These are phyloP conservation scores for Alloplasta piceator DNA, from an alignment of 2,888 invertebrate species.

Conservation along the genomic window DNA sequence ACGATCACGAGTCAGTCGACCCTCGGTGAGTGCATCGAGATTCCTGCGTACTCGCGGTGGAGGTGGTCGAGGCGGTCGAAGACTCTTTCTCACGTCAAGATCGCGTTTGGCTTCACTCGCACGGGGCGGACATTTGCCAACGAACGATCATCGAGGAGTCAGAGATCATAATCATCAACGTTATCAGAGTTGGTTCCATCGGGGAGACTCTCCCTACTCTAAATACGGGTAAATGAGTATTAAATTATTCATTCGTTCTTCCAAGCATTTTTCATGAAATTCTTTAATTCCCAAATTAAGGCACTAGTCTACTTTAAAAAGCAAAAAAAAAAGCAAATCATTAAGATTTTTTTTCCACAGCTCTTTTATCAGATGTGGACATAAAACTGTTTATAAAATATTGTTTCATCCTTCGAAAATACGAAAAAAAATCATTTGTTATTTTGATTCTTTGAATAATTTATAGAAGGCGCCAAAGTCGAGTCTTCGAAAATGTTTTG, in stretches of 20 bases:
- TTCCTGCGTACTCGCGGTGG: slow-evolving; percentile 78
- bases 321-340: slow-evolving; percentile 21
- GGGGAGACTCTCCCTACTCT: slow-evolving; percentile 79
- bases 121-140: slow-evolving; percentile 76
- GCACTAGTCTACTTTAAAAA: neutral
- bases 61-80: slow-evolving; percentile 82
- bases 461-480: no score
- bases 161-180: slow-evolving; percentile 78
- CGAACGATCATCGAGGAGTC: slow-evolving; percentile 77
- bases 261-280: neutral
- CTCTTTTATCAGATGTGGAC: no score
- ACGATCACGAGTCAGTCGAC: slow-evolving; percentile 84
- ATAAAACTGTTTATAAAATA: no score
- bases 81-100: slow-evolving; percentile 87
- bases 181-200: slow-evolving; percentile 79
- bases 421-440: no score
- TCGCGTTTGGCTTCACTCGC: slow-evolving; percentile 85
- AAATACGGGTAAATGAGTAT: slow-evolving; percentile 75
- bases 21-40: slow-evolving; percentile 72
- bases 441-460: no score
- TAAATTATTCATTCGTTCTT: slow-evolving; percentile 4
- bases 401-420: no score
- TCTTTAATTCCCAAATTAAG: neutral
- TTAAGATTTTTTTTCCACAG: no score
- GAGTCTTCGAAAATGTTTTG: no score